phyloP scores from a whole-genome alignment of 2,888 invertebrate genomes.

The Sesia apiformis region DNA sequence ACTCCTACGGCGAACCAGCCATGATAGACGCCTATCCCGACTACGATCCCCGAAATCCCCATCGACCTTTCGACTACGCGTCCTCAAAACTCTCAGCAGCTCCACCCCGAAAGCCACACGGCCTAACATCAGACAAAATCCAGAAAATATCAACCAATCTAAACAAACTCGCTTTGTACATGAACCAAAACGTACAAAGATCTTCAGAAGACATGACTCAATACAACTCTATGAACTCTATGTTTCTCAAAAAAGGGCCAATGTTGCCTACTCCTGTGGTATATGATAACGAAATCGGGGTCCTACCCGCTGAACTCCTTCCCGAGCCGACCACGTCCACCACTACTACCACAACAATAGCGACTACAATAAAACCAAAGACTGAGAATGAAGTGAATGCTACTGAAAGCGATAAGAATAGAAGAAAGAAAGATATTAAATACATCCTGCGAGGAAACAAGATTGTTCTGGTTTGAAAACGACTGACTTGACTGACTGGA shows the following conservation, averaged over 20 bases:
- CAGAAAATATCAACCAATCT: conserved; percentile 57
- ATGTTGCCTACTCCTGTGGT: conserved; percentile 53
- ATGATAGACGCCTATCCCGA: conserved; percentile 41
- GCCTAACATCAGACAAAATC: conserved; percentile 51
- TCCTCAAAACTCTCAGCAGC: conserved; percentile 36
- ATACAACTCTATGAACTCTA: conserved; percentile 34
- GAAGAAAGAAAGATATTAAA: conserved; percentile 53
- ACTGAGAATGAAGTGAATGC: conserved; percentile 32
- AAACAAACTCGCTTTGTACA: conserved; percentile 40
- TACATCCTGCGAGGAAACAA: conserved; percentile 65
- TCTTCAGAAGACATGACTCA: conserved; percentile 48
- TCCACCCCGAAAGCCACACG: conserved; percentile 19
- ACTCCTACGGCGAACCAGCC: conserved; percentile 63
- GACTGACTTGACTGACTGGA: conserved; percentile 29
- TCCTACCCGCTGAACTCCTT: conserved; percentile 53
- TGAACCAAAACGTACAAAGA: conserved; percentile 40
- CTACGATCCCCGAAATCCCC: conserved; percentile 40
- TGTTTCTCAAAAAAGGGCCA: conserved; percentile 42
- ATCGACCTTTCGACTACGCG: conserved; percentile 40
- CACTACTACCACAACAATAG: conserved; percentile 4
- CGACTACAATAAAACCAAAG: conserved; percentile 12
- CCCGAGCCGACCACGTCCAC: conserved; percentile 22
- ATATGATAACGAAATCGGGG: conserved; percentile 57
- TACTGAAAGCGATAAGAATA: conserved; percentile 35
- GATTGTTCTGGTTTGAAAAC: conserved; percentile 61